A percentile compares a stretch with the other conserved stretches of the same genome.
phyloP scores from a whole-genome alignment of 2,888 invertebrate species.

The Dryobotodes eremita region DNA sequence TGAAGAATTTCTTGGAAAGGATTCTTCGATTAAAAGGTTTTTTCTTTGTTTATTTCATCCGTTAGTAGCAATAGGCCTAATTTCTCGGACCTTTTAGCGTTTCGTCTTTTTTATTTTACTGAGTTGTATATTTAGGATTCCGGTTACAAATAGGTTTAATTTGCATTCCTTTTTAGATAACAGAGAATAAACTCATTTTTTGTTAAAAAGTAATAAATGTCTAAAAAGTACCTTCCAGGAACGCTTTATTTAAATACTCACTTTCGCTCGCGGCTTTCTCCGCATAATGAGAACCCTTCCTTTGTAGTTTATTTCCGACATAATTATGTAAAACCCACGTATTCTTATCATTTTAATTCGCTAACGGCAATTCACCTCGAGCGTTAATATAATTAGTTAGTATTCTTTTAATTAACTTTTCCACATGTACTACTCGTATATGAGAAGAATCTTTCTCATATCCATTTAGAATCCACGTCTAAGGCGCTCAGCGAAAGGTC shows the following conservation, averaged over 20 bases:
- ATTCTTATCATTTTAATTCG: background rate
- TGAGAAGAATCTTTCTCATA: background rate
- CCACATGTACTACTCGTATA: too few species aligned
- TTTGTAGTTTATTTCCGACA: background rate
- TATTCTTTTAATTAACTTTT: slow-evolving; percentile 6
- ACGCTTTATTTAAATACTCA: background rate
- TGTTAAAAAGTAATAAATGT: background rate
- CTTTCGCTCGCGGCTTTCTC: background rate
- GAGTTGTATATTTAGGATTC: background rate
- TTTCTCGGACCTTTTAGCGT: slow-evolving; percentile 21
- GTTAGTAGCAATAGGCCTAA: background rate
- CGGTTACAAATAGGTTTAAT: slow-evolving; percentile 5
- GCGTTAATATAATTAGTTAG: slow-evolving; percentile 6
- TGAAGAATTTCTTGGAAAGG: slow-evolving; percentile 19
- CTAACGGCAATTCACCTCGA: background rate
- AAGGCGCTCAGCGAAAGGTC: background rate
- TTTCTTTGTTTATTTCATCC: slow-evolving; percentile 18
- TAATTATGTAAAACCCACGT: background rate
- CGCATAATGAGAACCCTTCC: background rate
- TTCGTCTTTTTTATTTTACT: slow-evolving; percentile 5
- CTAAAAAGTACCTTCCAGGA: background rate
- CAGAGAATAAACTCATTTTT: background rate
- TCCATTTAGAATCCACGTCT: background rate
- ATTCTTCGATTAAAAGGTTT: background rate
- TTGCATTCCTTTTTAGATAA: slow-evolving; percentile 10